Percentiles rank a stretch among this genome's conserved stretches.
phyloP scores from a whole-genome alignment of 2,888 invertebrate species.

The Crepidodera aurea region DNA sequence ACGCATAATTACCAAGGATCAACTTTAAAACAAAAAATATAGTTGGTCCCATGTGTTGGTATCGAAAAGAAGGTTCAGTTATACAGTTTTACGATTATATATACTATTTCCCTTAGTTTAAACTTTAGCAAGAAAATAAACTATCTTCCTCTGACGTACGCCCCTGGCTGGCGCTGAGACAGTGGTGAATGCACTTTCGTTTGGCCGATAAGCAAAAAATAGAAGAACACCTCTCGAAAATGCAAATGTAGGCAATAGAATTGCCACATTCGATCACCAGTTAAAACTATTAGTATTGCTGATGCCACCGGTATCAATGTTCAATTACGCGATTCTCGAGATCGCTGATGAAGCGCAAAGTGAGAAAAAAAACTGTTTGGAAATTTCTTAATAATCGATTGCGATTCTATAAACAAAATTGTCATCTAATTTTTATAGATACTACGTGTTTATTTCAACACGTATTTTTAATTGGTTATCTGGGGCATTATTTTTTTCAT shows the following conservation, averaged over 20 bases:
- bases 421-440: constrained; percentile 17
- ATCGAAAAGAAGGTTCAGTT: too few species aligned
- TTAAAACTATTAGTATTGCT: constrained; percentile 33
- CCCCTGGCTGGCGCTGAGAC: background rate
- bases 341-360: constrained; percentile 30
- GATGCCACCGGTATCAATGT: constrained; percentile 41
- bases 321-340: constrained; percentile 36
- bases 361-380: constrained; percentile 18
- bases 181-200: constrained; percentile 47
- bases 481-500: too few species aligned
- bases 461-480: background rate
- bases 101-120: too few species aligned
- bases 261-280: constrained; percentile 40
- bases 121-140: too few species aligned
- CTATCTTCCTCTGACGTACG: too few species aligned
- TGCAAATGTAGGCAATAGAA: constrained; percentile 36
- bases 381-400: constrained; percentile 24
- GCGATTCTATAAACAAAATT: constrained; percentile 21
- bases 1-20: background rate
- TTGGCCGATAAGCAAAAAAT: constrained; percentile 49
- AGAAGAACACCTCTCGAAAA: constrained; percentile 45
- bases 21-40: background rate
- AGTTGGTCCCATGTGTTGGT: too few species aligned
- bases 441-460: background rate
- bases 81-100: too few species aligned